Evolutionary conservation across 2,888 invertebrate genomes (phyloP).

Genomic region (Cephus pulcher): DNA sequence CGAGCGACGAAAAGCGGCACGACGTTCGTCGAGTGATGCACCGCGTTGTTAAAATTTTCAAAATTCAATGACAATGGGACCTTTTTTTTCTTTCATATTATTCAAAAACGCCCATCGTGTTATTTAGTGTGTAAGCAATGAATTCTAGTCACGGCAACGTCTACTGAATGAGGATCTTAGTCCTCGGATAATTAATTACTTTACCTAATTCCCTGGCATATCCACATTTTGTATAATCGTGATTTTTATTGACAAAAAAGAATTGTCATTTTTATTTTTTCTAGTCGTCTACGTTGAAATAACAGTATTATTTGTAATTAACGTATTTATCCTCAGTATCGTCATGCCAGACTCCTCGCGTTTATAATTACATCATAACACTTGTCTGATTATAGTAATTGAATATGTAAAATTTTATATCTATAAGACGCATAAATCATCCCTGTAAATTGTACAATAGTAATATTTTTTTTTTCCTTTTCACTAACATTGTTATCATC

Average conservation of each 20-base stretch:
- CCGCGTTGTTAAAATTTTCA: not conserved
- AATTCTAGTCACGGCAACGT: conserved; percentile 29
- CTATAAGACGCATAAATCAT: not conserved
- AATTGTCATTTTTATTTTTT: not conserved
- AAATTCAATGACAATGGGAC: not conserved
- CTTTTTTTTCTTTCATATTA: not conserved
- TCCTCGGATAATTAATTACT: not conserved
- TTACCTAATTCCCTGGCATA: not conserved
- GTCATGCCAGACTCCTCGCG: not conserved
- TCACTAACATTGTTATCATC: not conserved
- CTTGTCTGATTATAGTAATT: not conserved
- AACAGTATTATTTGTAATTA: conserved; percentile 8
- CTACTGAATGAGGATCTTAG: not conserved
- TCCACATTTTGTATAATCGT: not conserved
- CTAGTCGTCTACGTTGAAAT: not conserved
- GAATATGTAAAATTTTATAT: not conserved
- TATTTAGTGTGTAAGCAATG: conserved; percentile 47
- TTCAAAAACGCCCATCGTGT: conserved; percentile 26
- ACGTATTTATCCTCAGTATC: not conserved
- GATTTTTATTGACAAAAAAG: not conserved
- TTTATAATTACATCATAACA: not conserved
- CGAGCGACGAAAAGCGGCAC: conserved; percentile 69
- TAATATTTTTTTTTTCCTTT: not conserved
- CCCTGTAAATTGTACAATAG: not conserved
- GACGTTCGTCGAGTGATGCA: conserved; percentile 39